Evolutionary conservation across 1,140 invertebrate genomes (phyloP).

Genomic region (Colletes latitarsis): DNA sequence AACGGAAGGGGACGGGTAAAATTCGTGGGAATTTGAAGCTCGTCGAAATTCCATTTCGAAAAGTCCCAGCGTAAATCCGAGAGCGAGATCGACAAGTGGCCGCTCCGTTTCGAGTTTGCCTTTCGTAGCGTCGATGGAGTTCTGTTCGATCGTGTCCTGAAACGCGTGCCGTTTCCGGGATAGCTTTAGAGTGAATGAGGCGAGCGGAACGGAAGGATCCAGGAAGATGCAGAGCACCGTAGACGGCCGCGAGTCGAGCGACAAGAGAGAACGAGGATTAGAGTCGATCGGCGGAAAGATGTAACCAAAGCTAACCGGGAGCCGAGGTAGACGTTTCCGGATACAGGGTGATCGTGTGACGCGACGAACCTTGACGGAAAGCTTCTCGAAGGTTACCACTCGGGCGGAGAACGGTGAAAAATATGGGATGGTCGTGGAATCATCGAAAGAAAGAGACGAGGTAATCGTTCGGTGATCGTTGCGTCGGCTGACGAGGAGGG

Average conservation of each 20-base stretch:
- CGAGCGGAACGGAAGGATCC: too few species aligned
- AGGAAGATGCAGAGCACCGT: constrained; percentile 63
- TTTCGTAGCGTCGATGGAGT: too few species aligned
- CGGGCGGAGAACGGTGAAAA: constrained; percentile 33
- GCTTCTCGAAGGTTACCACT: constrained; percentile 23
- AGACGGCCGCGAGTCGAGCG: constrained; percentile 38
- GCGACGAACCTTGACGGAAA: constrained; percentile 26
- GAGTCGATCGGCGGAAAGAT: constrained; percentile 51
- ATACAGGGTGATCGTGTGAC: constrained; percentile 30
- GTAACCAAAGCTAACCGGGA: constrained; percentile 55
- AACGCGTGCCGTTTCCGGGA: neutral
- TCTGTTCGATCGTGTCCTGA: too few species aligned
- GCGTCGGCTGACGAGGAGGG: constrained; percentile 29
- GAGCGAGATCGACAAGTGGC: too few species aligned
- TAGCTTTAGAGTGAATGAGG: neutral
- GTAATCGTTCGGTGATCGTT: constrained; percentile 67
- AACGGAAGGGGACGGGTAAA: neutral
- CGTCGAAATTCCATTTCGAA: too few species aligned
- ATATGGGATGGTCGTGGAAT: constrained; percentile 81
- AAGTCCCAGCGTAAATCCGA: too few species aligned
- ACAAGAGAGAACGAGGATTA: constrained; percentile 58
- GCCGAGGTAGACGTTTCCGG: neutral
- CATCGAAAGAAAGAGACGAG: constrained; percentile 79
- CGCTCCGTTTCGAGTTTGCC: too few species aligned
- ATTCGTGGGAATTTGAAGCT: too few species aligned